Evolutionary conservation across 2,888 invertebrate genomes (phyloP), one percentile per base, ranked within the genome.

Genomic region (Mimachlamys varia): DNA sequence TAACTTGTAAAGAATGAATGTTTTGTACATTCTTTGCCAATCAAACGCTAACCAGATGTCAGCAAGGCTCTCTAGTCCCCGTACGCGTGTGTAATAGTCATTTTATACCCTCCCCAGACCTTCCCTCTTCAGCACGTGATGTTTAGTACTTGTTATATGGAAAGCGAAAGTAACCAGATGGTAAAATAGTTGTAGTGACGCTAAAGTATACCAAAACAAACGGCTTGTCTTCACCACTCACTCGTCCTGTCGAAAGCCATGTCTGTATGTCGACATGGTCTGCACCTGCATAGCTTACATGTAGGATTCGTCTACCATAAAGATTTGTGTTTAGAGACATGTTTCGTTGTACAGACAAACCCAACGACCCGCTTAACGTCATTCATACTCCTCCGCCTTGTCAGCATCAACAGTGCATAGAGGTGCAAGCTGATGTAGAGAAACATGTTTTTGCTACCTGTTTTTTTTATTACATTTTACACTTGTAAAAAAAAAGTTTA

Each of bases 1-100:
- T 76, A 76, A 76, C 76, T 22, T 22, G 76, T 33, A 76, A 76
- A 33, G 76, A 76, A 76, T 76, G 76, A 76, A 76, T 76, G 76
- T 27, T 76, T 76, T 76, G 27, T 76, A 76, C 33, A 76, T 76
- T 76, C 33, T 33, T 76, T 76, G 76, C 76, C 76, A 76, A 76
- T 76, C 76, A 76, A 76, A 76, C 27, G 76, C 15, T 76, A 76
- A 76, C 76, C 76, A 76, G 76, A 76, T 76, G 76, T 33, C 33
- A 27, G 76, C 22, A 12, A 33, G 27, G 62, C 62, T 62, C n/a
- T 62, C 62, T 10, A 76, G 33, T 76, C 33, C 12, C 33, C 27
- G 13, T 10, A 12, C 76, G 27, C 76, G 27, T 76, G 33, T 76
- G 76, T 33, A 33, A 76, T 33, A 76, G 76, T 76, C 76, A 76